A percentile compares a stretch with the other conserved stretches of the same genome.
Conservation (phyloP, 2,888 invertebrate genomes). For the Onthophagus sagittarius region DNA sequence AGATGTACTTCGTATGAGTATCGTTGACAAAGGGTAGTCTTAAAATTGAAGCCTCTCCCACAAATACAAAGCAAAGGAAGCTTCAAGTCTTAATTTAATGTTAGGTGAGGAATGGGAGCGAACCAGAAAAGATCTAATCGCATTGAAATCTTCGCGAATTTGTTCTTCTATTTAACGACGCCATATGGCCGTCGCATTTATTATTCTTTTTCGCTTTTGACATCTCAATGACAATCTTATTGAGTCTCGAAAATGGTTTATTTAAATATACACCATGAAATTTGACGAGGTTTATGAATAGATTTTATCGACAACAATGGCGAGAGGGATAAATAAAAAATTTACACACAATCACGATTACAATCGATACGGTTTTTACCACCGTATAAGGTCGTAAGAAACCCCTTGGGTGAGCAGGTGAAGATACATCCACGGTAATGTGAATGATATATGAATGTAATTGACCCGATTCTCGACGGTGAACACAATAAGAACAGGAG, state of each 20-base stretch:
- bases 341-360: conserved; percentile 15
- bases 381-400: conserved; percentile 2
- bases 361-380: conserved; percentile 4
- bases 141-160: too few species aligned
- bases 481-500: not conserved
- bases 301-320: not conserved
- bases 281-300: not conserved
- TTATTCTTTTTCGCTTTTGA: conserved; percentile 11
- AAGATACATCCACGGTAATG: not conserved
- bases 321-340: conserved; percentile 3
- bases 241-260: not conserved
- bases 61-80: too few species aligned
- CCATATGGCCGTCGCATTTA: not conserved
- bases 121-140: too few species aligned
- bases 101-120: too few species aligned
- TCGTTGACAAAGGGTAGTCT: too few species aligned
- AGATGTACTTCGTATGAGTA: too few species aligned
- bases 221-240: conserved; percentile 15
- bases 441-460: not conserved
- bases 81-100: too few species aligned
- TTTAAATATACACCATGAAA: not conserved
- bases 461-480: not conserved
- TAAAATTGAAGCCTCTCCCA: too few species aligned
- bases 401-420: not conserved
- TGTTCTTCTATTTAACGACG: too few species aligned